These are phyloP conservation scores for Teleogryllus occipitalis DNA, from an alignment of 1,140 invertebrate species.

Conservation along the genomic window DNA sequence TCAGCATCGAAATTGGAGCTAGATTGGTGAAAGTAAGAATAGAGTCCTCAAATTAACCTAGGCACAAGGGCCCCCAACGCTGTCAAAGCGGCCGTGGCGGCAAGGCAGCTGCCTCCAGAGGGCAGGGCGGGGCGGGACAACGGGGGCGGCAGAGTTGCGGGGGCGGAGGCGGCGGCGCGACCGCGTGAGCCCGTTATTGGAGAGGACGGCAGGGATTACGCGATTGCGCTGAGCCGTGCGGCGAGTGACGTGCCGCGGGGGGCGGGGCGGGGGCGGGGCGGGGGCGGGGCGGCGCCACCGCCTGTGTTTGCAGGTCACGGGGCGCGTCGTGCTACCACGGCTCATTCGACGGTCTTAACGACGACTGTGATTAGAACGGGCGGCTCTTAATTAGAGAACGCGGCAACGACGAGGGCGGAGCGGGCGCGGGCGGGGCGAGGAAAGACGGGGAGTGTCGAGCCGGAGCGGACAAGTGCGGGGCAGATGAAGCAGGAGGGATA, in stretches of 20 bases:
- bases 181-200: neutral
- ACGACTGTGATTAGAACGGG: neutral
- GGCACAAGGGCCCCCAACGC: too few relatives aligned
- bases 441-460: neutral
- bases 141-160: too few relatives aligned
- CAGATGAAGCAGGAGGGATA: neutral
- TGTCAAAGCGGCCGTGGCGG: too few relatives aligned
- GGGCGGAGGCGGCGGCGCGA: too few relatives aligned
- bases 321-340: neutral
- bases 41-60: too few relatives aligned
- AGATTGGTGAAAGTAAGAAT: too few relatives aligned
- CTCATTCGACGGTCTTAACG: conserved; percentile 3
- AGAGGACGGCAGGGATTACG: neutral
- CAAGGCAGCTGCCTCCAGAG: too few relatives aligned
- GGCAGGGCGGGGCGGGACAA: too few relatives aligned
- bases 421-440: neutral
- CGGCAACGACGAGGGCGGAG: neutral
- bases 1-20: too few relatives aligned
- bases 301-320: neutral
- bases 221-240: neutral
- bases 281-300: too few relatives aligned
- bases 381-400: neutral
- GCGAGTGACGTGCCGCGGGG: neutral
- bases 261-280: too few relatives aligned
- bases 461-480: neutral